Percentiles rank a stretch among this genome's conserved stretches.
Conservation (phyloP, 1,140 invertebrate genomes). For the Drosophila subobscura region DNA sequence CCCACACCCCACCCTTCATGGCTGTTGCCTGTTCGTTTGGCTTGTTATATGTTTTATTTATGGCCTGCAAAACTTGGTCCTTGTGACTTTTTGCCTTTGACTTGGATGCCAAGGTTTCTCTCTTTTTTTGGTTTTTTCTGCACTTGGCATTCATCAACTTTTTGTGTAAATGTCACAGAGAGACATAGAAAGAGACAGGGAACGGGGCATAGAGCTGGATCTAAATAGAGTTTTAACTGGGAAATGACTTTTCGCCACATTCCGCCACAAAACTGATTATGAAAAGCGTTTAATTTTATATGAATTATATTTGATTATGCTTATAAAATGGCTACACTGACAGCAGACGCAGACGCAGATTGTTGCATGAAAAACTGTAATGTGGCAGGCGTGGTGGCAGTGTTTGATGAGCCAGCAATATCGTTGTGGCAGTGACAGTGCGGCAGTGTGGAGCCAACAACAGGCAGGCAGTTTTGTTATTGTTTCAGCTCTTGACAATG, state of each 20-base stretch:
- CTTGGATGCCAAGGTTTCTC: conserved; percentile 49
- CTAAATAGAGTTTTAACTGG: conserved; percentile 33
- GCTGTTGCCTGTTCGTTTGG: conserved; percentile 20
- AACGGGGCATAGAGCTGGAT: not conserved
- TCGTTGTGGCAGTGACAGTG: not conserved
- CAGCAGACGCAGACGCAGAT: not conserved
- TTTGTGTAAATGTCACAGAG: conserved; percentile 44
- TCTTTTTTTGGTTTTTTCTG: conserved; percentile 42
- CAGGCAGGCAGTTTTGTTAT: conserved; percentile 53
- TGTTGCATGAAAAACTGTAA: conserved; percentile 66
- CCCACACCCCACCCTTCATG: too few species aligned
- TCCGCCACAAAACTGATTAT: conserved; percentile 28
- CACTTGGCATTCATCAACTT: conserved; percentile 74
- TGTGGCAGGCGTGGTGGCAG: conserved; percentile 31
- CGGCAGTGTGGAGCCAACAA: conserved; percentile 7
- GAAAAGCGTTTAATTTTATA: conserved; percentile 37
- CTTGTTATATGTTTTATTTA: conserved; percentile 75
- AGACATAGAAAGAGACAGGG: not conserved
- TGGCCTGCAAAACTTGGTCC: conserved; percentile 53
- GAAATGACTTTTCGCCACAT: conserved; percentile 37
- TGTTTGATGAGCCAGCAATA: conserved; percentile 46
- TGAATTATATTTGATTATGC: conserved; percentile 26
- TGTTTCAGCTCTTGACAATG: conserved; percentile 70
- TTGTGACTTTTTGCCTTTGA: conserved; percentile 69
- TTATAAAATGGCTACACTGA: not conserved